A percentile compares a stretch with the other conserved stretches of the same genome.
These are phyloP conservation scores for Petrolisthes cinctipes DNA, from an alignment of 2,888 invertebrate genomes.

Conservation along the genomic window DNA sequence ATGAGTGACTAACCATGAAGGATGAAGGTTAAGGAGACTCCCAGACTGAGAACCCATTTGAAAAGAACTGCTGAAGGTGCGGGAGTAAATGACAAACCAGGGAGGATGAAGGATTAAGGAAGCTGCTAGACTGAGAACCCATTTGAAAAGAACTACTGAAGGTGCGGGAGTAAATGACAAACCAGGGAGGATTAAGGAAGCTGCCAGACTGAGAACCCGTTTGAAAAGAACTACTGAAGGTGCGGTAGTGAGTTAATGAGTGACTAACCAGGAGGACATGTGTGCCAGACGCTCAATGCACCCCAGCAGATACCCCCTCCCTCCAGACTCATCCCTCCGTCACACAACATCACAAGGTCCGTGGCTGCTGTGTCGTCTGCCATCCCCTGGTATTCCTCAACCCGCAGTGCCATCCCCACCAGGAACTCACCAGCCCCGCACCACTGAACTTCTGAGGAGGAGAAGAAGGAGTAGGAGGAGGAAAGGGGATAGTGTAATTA, in stretches of 20 bases:
- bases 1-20: no score
- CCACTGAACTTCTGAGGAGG: not conserved
- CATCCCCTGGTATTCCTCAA: constrained; percentile 18
- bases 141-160: no score
- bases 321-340: not conserved
- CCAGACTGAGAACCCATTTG: no score
- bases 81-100: no score
- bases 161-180: no score
- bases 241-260: no score
- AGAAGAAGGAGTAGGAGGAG: not conserved
- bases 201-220: no score
- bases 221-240: no score
- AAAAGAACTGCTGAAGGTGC: no score
- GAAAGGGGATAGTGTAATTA: not conserved
- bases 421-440: constrained; percentile 14
- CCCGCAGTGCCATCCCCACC: constrained; percentile 4
- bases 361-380: constrained; percentile 21
- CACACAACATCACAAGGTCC: constrained; percentile 17
- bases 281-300: not conserved
- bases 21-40: no score
- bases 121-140: not conserved
- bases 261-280: constrained; percentile 2
- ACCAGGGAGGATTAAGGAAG: not conserved
- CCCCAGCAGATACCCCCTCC: constrained; percentile 25
- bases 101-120: not conserved